phyloP scores from a whole-genome alignment of 2,113 vertebrate genomes.

The Nettapus auritus region DNA sequence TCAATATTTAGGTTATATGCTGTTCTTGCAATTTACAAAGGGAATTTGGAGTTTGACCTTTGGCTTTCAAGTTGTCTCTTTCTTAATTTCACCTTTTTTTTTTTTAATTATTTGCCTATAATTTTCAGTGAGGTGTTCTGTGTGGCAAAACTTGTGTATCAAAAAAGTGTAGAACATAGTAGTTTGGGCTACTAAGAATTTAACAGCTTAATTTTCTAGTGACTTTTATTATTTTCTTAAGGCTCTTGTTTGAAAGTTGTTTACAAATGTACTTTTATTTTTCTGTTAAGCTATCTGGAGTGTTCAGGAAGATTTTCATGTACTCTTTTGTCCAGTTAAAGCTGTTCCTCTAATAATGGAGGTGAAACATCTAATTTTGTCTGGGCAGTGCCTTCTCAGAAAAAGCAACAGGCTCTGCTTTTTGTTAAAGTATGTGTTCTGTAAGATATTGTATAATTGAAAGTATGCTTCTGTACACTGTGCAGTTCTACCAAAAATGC shows the following conservation, averaged over 20 bases:
- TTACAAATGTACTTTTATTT: slow-evolving; percentile 62
- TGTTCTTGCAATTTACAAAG: background rate
- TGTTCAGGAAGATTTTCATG: slow-evolving; percentile 23
- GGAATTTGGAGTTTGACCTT: background rate
- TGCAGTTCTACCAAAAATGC: slow-evolving; percentile 63
- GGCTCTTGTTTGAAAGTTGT: slow-evolving; percentile 51
- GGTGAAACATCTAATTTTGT: slow-evolving; percentile 22
- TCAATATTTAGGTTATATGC: background rate
- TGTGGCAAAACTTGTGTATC: background rate
- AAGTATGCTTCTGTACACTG: slow-evolving; percentile 68
- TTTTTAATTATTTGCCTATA: background rate
- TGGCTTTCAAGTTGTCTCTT: background rate
- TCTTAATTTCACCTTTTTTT: background rate
- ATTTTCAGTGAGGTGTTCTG: background rate
- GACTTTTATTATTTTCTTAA: slow-evolving; percentile 34
- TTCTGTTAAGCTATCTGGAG: slow-evolving; percentile 54
- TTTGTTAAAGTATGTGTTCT: slow-evolving; percentile 62
- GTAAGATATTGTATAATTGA: slow-evolving; percentile 68
- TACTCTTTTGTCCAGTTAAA: slow-evolving; percentile 46
- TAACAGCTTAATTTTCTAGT: slow-evolving; percentile 29
- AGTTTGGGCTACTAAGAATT: slow-evolving; percentile 33
- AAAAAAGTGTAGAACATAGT: background rate
- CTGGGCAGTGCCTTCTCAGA: slow-evolving; percentile 29
- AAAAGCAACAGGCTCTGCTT: slow-evolving; percentile 28
- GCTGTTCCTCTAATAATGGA: slow-evolving; percentile 10